These are phyloP conservation scores for Anoura caudifer DNA, from an alignment of 2,113 vertebrate genomes.

Conservation along the genomic window DNA sequence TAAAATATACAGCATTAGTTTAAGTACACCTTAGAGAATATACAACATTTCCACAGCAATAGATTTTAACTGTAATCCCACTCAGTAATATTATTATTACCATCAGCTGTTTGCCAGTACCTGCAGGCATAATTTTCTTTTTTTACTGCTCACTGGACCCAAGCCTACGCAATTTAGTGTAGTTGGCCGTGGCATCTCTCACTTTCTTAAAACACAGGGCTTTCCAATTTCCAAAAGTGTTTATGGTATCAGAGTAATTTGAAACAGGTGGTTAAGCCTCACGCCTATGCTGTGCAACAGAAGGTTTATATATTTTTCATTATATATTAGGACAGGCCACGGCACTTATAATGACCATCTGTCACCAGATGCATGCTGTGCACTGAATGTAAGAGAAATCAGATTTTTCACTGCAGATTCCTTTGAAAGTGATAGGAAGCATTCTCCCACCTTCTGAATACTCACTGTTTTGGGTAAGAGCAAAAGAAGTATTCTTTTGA, in stretches of 20 bases:
- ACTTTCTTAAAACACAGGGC: constrained; percentile 76
- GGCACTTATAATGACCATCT: constrained; percentile 78
- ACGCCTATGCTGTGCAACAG: constrained; percentile 73
- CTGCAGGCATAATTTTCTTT: constrained; percentile 60
- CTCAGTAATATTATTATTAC: constrained; percentile 69
- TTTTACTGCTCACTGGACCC: constrained; percentile 67
- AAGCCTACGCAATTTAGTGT: constrained; percentile 71
- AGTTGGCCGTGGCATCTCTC: constrained; percentile 71
- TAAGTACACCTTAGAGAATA: constrained; percentile 18
- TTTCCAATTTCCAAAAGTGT: constrained; percentile 78
- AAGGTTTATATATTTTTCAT: constrained; percentile 84
- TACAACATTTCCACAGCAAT: constrained; percentile 54
- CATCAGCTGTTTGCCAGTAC: constrained; percentile 65
- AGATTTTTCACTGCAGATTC: constrained; percentile 19
- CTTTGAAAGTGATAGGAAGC: constrained; percentile 9
- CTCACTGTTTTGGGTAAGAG: neutral
- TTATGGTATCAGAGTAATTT: constrained; percentile 78
- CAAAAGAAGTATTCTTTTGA: neutral
- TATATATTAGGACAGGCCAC: constrained; percentile 70
- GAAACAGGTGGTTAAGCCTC: constrained; percentile 83
- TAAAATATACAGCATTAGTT: constrained; percentile 38
- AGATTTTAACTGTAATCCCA: constrained; percentile 59
- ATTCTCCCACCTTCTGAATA: neutral
- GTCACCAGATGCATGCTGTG: constrained; percentile 63
- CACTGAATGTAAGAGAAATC: constrained; percentile 59